A percentile compares a stretch with the other conserved stretches of the same genome.
These are phyloP conservation scores for Sminthurinus aureus DNA, from an alignment of 2,888 invertebrate species.

Conservation along the genomic window DNA sequence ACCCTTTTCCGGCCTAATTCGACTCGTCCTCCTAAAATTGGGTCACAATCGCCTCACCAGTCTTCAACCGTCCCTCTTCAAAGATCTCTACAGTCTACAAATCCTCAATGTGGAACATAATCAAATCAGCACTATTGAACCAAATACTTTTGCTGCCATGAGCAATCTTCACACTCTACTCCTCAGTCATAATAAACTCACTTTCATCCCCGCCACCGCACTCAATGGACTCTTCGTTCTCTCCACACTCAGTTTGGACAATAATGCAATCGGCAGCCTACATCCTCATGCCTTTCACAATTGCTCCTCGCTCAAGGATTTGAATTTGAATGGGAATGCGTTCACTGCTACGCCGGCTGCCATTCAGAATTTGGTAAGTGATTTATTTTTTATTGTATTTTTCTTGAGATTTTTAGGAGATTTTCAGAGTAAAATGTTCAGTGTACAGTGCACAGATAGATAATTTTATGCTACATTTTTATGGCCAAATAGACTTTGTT, in stretches of 20 bases:
- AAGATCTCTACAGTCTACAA: constrained; percentile 84
- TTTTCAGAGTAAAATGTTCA: too few relatives aligned
- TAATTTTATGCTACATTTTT: too few relatives aligned
- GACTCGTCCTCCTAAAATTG: constrained; percentile 84
- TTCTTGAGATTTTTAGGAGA: too few relatives aligned
- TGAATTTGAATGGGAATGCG: constrained; percentile 88
- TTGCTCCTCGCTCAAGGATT: constrained; percentile 87
- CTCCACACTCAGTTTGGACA: constrained; percentile 83
- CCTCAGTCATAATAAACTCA: constrained; percentile 84
- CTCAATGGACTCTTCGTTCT: constrained; percentile 88
- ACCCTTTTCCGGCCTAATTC: constrained; percentile 86
- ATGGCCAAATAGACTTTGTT: constrained; percentile 71
- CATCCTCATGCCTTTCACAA: constrained; percentile 89
- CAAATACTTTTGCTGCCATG: constrained; percentile 89
- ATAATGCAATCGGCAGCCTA: constrained; percentile 82
- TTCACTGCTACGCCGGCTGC: constrained; percentile 82
- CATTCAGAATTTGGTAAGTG: constrained; percentile 74
- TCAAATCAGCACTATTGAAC: constrained; percentile 80
- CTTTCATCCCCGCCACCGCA: constrained; percentile 83
- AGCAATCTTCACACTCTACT: constrained; percentile 90
- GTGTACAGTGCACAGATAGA: too few relatives aligned
- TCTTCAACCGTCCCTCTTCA: constrained; percentile 83
- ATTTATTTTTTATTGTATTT: too few relatives aligned
- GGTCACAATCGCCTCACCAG: constrained; percentile 80
- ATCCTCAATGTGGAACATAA: constrained; percentile 86